phyloP scores from a whole-genome alignment of 2,797 vertebrate genomes.

The Moxostoma hubbsi region DNA sequence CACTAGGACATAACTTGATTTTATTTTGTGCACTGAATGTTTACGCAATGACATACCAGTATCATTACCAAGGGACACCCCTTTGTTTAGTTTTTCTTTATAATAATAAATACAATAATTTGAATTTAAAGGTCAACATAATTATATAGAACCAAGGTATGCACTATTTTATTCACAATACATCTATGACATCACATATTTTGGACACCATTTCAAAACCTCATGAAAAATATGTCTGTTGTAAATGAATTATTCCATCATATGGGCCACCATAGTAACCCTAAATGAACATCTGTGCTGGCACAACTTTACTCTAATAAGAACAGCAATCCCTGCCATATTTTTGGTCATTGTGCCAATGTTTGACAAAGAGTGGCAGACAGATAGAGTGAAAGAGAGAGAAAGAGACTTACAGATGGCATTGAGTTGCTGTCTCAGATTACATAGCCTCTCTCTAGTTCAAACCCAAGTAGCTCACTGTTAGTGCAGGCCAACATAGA shows the following conservation, averaged over 20 bases:
- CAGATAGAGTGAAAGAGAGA: conserved; percentile 25
- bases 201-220: conserved; percentile 13
- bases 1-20: too few species aligned
- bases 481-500: not conserved
- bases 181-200: conserved; percentile 3
- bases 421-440: conserved; percentile 30
- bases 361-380: conserved; percentile 12
- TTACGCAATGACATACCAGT: too few species aligned
- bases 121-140: too few species aligned
- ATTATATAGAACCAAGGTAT: too few species aligned
- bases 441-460: conserved; percentile 22
- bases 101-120: too few species aligned
- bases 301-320: conserved; percentile 28
- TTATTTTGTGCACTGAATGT: too few species aligned
- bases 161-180: not conserved
- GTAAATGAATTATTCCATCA: conserved; percentile 35
- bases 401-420: conserved; percentile 42
- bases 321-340: conserved; percentile 22
- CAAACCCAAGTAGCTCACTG: conserved; percentile 13
- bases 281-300: conserved; percentile 45
- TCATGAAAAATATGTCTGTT: conserved; percentile 31
- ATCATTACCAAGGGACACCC: too few species aligned
- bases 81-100: too few species aligned
- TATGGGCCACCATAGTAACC: conserved; percentile 42
- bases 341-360: conserved; percentile 30